Base-by-base conservation (phyloP, 2,888 invertebrate genomes). In the Timema cristinae region DNA sequence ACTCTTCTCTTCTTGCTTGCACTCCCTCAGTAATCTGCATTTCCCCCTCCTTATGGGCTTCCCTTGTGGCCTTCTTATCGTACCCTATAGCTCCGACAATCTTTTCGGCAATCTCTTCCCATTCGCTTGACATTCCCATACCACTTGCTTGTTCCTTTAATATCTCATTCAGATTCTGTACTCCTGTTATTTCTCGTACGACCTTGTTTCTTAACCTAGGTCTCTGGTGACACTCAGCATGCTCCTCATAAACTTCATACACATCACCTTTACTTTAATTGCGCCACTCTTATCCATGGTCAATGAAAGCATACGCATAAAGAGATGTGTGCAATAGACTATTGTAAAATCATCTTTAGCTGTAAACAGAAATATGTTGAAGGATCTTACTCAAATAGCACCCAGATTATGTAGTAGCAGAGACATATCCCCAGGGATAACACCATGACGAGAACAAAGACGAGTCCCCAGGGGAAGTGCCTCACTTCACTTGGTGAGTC, bases 351-450 rank as follows among this genome's bases (percentile, higher is more conserved):
- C 11, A 54, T 13, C 11, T 13, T 54, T 16, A 16, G 61, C 5
- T 16, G 10, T 61, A n/a, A 61, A 16, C n/a, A 16, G 15, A n/a
- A 61, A 61, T n/a, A 16, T n/a, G 32, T 9, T 16, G 61, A 61
- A 61, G 2, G n/a, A 78, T 89, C 92, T 90, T 85, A 95, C 95
- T 94, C 95, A 83, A 94, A 95, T 73, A 95, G 88, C 77, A 94
- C 92, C 92, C 95, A 95, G 78, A 95, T 93, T 79, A 95, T 90
- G 84, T 95, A 95, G 82, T 95, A 95, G 83, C 95, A 95, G 83
- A 94, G 90, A 82, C 93, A 93, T 75, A 95, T 89, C 66, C 93
- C 93, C 69, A 93, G 86, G 63, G 93, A 91, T 66, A 94, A 86
- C 69, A 94, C 89, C 79, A 93, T 90, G 75, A 93, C 90, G 67